Percentiles rank a stretch among this genome's conserved stretches.
phyloP scores from a whole-genome alignment of 1,140 invertebrate genomes.

The Druon quercuslanigerum region DNA sequence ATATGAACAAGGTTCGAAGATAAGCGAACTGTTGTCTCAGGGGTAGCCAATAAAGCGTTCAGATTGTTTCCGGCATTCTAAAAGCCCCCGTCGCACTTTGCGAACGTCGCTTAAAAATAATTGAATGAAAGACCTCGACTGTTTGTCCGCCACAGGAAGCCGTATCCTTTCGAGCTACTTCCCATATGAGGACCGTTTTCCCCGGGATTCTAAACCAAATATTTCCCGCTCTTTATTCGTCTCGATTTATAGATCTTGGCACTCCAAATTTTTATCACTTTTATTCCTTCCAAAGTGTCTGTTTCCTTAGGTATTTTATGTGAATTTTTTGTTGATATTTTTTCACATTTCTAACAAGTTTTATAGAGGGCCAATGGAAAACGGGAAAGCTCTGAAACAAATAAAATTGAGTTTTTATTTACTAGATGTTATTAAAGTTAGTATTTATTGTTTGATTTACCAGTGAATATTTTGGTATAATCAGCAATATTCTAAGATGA shows the following conservation, averaged over 20 bases:
- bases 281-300: no score
- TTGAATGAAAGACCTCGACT: conserved; percentile 42
- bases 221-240: conserved; percentile 12
- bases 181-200: conserved; percentile 27
- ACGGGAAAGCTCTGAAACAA: no score
- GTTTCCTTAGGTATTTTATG: no score
- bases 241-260: neutral
- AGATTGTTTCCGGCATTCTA: conserved; percentile 40
- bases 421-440: no score
- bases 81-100: conserved; percentile 33
- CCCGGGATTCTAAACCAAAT: conserved; percentile 1
- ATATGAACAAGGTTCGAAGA: neutral
- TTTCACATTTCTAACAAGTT: no score
- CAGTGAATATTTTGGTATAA: no score
- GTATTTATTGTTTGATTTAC: no score
- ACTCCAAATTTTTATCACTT: neutral
- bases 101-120: conserved; percentile 40
- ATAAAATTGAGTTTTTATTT: no score
- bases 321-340: no score
- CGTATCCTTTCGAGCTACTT: conserved; percentile 27
- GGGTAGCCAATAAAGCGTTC: conserved; percentile 41
- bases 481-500: no score
- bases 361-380: no score
- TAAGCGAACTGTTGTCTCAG: conserved; percentile 10
- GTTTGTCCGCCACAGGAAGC: conserved; percentile 22